Conservation (phyloP, 2,113 vertebrate genomes). For the Micromys minutus region DNA sequence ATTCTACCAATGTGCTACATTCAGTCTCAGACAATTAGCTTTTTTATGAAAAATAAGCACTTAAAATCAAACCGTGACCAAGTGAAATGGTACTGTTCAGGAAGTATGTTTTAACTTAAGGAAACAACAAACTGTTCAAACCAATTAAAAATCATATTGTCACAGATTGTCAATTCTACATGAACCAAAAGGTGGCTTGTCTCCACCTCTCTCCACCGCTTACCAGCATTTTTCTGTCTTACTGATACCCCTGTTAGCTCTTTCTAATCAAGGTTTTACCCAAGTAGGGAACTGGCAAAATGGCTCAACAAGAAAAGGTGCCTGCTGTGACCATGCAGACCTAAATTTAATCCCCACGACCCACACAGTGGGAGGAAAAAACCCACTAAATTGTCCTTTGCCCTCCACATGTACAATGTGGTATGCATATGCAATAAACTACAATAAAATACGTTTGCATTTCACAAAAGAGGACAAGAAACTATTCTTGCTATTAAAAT, state of each 20-base stretch:
- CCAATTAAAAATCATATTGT: constrained; percentile 35
- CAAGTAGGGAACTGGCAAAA: neutral
- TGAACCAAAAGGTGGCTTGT: neutral
- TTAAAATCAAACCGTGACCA: constrained; percentile 30
- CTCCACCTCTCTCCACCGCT: neutral
- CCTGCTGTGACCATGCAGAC: neutral
- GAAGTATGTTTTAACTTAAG: constrained; percentile 16
- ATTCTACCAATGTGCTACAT: neutral
- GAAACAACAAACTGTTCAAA: constrained; percentile 13
- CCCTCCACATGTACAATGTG: neutral
- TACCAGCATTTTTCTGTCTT: neutral
- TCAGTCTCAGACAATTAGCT: neutral
- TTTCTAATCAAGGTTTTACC: neutral
- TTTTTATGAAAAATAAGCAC: constrained; percentile 1
- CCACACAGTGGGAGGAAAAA: neutral
- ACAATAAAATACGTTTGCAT: neutral
- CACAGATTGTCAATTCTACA: neutral
- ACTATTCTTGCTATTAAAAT: neutral
- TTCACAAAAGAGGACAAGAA: neutral
- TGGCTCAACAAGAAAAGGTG: neutral
- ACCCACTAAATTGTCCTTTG: neutral
- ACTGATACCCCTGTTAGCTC: neutral
- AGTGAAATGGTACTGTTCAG: neutral
- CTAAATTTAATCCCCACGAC: neutral
- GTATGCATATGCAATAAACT: neutral